phyloP scores from a whole-genome alignment of 37 sponge, comb jelly and placozoan species.

The Chondrosia reniformis region DNA sequence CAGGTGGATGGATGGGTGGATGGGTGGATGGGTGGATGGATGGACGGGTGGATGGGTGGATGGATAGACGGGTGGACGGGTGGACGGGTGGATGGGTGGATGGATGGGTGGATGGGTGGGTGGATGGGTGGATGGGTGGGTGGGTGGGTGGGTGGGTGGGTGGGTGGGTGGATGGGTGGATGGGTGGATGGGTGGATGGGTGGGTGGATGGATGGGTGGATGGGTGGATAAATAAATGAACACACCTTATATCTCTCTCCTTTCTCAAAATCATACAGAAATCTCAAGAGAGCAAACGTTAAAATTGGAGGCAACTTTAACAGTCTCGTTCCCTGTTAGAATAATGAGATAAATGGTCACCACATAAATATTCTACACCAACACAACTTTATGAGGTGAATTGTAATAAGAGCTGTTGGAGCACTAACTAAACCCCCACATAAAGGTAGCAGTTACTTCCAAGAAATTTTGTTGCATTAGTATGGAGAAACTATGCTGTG shows the following conservation, averaged over 20 bases:
- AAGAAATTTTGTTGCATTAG: too few species aligned
- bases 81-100: background rate
- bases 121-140: background rate
- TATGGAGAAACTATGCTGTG: too few species aligned
- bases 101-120: background rate
- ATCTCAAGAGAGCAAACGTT: constrained; percentile 80
- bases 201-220: background rate
- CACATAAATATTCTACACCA: background rate
- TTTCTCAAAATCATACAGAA: constrained; percentile 78
- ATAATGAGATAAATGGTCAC: background rate
- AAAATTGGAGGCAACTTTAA: constrained; percentile 77
- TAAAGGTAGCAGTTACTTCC: too few species aligned
- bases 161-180: background rate
- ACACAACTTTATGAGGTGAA: background rate
- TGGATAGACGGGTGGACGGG: background rate
- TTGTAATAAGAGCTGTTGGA: too few species aligned
- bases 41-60: constrained; percentile 22
- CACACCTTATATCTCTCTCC: constrained; percentile 83
- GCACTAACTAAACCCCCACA: too few species aligned
- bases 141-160: background rate
- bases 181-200: background rate
- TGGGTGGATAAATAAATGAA: background rate
- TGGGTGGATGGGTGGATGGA: background rate
- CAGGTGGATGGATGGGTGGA: too few species aligned
- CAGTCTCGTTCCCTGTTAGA: constrained; percentile 49